Evolutionary conservation across 1,140 invertebrate genomes (phyloP).

Genomic region (Macrobrachium rosenbergii): DNA sequence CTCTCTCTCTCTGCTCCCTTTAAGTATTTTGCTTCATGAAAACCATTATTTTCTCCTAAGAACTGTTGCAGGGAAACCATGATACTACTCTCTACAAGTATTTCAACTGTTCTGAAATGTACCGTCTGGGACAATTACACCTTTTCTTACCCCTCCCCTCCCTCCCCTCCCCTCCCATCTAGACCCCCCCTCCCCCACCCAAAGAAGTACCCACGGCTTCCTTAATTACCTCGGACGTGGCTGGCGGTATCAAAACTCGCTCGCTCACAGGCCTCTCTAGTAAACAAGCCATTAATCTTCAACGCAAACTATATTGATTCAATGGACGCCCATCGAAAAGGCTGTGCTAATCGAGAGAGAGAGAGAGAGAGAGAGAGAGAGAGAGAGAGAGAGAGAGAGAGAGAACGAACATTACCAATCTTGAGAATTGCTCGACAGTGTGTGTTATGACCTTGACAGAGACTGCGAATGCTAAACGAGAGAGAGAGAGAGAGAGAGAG

Average conservation of each 20-base stretch:
- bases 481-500: conserved; percentile 32
- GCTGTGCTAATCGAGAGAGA: conserved; percentile 35
- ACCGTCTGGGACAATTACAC: background rate
- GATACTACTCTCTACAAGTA: background rate
- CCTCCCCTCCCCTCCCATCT: background rate
- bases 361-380: background rate
- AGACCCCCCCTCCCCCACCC: background rate
- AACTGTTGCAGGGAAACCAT: too few relatives aligned
- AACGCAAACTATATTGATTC: conserved; percentile 51
- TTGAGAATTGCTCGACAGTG: background rate
- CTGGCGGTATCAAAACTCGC: conserved; percentile 36
- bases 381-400: background rate
- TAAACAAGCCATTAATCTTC: conserved; percentile 57
- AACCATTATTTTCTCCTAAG: too few relatives aligned
- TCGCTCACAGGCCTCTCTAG: conserved; percentile 37
- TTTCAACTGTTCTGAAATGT: background rate
- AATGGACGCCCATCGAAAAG: conserved; percentile 39
- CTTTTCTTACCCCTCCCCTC: background rate
- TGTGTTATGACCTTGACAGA: background rate
- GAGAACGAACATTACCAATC: background rate
- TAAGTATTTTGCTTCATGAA: too few relatives aligned
- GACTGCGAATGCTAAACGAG: conserved; percentile 17
- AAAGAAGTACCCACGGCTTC: background rate
- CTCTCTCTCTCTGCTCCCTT: too few relatives aligned
- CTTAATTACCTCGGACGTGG: conserved; percentile 39